Conservation (phyloP, 2,113 vertebrate genomes). For the Oncorhynchus tshawytscha region DNA sequence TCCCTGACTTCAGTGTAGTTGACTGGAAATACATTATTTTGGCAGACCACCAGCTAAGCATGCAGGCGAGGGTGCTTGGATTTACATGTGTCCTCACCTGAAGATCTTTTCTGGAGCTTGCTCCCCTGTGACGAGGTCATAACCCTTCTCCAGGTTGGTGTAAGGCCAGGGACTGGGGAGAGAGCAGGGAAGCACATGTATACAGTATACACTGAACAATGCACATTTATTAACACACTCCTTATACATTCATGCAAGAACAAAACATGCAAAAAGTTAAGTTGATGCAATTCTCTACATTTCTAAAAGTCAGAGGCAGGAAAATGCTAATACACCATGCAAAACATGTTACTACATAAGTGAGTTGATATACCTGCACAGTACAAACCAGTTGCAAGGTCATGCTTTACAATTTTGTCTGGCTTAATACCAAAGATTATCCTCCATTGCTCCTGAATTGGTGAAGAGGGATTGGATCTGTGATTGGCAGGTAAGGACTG, state of each 20-base stretch:
- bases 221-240: too few species aligned
- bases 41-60: neutral
- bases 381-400: neutral
- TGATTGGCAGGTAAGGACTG: slow-evolving; percentile 23
- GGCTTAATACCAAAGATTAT: slow-evolving; percentile 8
- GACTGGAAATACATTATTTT: neutral
- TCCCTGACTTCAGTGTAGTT: neutral
- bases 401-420: neutral
- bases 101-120: slow-evolving; percentile 97
- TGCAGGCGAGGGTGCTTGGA: slow-evolving; percentile 15
- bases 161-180: slow-evolving; percentile 92
- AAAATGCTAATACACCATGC: neutral
- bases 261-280: neutral
- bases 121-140: slow-evolving; percentile 94
- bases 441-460: neutral
- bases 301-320: neutral
- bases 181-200: neutral
- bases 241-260: too few species aligned
- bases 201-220: slow-evolving; percentile 1
- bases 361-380: neutral
- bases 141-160: slow-evolving; percentile 91
- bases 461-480: slow-evolving; percentile 24
- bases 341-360: neutral
- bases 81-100: slow-evolving; percentile 77
- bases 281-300: neutral